A percentile compares a stretch with the other conserved stretches of the same genome.
Conservation (phyloP, 2,888 invertebrate genomes). For the Beris chalybata region DNA sequence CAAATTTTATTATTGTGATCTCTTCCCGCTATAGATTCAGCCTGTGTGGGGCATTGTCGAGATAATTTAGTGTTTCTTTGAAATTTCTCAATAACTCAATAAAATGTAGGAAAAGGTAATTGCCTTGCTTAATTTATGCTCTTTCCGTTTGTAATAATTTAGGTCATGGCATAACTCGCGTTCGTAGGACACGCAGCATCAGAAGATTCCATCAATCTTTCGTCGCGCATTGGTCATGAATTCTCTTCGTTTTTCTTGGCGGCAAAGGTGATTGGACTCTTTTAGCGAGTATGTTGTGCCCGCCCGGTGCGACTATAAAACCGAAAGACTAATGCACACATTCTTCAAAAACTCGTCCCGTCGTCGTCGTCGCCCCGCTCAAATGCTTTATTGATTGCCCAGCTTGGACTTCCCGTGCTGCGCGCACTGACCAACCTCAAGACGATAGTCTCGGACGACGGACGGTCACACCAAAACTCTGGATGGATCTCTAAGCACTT, state of each 20-base stretch:
- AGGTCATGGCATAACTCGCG: too few species aligned
- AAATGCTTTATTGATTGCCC: constrained; percentile 13
- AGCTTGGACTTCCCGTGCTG: constrained; percentile 8
- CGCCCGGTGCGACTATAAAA: constrained; percentile 28
- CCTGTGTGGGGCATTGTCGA: too few species aligned
- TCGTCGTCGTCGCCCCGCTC: constrained; percentile 1
- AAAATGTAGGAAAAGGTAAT: too few species aligned
- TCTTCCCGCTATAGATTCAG: too few species aligned
- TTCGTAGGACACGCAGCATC: too few species aligned
- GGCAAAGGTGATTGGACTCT: constrained; percentile 19
- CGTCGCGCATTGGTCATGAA: constrained; percentile 18
- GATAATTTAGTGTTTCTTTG: too few species aligned
- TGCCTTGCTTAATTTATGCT: too few species aligned
- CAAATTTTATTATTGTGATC: too few species aligned
- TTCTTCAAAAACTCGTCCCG: constrained; percentile 27
- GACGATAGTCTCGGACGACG: not conserved
- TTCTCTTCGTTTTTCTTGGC: constrained; percentile 19
- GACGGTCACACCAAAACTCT: constrained; percentile 14
- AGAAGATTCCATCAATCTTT: constrained; percentile 14
- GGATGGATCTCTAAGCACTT: constrained; percentile 15
- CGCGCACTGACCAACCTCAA: constrained; percentile 23
- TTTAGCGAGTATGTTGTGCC: constrained; percentile 14
- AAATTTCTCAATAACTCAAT: too few species aligned
- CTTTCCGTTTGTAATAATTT: too few species aligned
- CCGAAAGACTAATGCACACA: constrained; percentile 22